These are phyloP conservation scores for Peromyscus nudipes DNA, from an alignment of 2,797 vertebrate genomes.

Conservation along the genomic window DNA sequence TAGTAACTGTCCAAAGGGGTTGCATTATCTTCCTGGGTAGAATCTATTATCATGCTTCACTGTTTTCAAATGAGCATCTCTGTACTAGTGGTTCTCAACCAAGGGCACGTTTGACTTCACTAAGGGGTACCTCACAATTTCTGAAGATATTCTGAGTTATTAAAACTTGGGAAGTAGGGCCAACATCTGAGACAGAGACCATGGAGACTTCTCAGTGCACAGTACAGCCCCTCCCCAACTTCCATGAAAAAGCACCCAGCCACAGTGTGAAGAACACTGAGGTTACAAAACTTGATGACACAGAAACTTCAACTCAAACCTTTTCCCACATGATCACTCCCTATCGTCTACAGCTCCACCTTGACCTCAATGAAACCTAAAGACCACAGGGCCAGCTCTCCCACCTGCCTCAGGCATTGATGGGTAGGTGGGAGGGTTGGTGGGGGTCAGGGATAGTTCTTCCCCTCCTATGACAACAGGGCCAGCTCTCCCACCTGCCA, in stretches of 20 bases:
- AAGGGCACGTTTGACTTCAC: not conserved
- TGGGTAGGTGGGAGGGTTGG: no score
- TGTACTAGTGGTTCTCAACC: not conserved
- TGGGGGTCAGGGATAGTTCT: no score
- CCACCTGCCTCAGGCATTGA: no score
- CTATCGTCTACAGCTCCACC: not conserved
- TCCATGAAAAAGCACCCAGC: conserved; percentile 9
- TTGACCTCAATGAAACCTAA: not conserved
- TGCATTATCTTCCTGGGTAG: not conserved
- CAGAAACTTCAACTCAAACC: not conserved
- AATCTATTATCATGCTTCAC: not conserved
- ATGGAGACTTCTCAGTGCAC: not conserved
- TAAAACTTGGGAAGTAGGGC: not conserved
- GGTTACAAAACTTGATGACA: not conserved
- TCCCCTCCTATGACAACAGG: no score
- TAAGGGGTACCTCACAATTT: not conserved
- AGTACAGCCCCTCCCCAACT: not conserved
- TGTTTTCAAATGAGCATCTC: not conserved
- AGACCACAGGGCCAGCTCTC: no score
- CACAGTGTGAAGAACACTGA: not conserved
- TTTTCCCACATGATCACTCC: not conserved
- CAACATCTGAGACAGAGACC: not conserved
- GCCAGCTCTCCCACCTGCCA: no score
- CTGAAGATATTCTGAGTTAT: not conserved
- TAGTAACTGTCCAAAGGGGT: not conserved